These are phyloP conservation scores for Catostylus mosaicus DNA, from an alignment of 30 jellyfish, hydroid and myxozoan genomes.

Conservation along the genomic window DNA sequence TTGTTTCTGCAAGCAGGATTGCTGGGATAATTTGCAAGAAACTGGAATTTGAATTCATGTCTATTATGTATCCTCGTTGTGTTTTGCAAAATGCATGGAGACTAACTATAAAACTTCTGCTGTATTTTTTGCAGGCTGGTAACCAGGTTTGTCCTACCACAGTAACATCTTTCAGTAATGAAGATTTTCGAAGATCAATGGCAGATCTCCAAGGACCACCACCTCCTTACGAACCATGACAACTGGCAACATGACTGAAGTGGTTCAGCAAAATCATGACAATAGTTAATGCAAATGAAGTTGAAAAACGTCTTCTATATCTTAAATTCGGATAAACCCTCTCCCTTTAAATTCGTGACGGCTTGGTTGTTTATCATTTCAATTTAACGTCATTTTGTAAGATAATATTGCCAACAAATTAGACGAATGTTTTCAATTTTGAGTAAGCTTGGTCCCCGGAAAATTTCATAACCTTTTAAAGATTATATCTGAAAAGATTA, in stretches of 20 bases:
- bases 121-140: conserved; percentile 28
- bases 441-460: too few species aligned
- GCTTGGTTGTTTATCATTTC: too few species aligned
- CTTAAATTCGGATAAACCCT: too few species aligned
- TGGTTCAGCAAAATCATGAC: too few species aligned
- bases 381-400: too few species aligned
- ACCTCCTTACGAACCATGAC: conserved; percentile 73
- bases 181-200: conserved; percentile 60
- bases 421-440: too few species aligned
- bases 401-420: too few species aligned
- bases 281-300: too few species aligned
- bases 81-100: background rate
- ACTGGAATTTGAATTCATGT: background rate
- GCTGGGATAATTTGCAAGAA: background rate
- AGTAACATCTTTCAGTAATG: conserved; percentile 57
- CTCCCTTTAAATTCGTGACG: too few species aligned
- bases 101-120: background rate
- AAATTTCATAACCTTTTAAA: too few species aligned
- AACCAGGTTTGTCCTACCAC: conserved; percentile 64
- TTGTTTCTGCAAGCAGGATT: background rate
- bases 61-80: background rate
- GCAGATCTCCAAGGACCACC: conserved; percentile 71
- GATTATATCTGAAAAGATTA: too few species aligned
- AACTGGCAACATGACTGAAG: background rate
- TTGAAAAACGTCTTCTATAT: too few species aligned